These are phyloP conservation scores for Odontesthes bonariensis DNA, from an alignment of 2,113 vertebrate genomes.

Conservation along the genomic window DNA sequence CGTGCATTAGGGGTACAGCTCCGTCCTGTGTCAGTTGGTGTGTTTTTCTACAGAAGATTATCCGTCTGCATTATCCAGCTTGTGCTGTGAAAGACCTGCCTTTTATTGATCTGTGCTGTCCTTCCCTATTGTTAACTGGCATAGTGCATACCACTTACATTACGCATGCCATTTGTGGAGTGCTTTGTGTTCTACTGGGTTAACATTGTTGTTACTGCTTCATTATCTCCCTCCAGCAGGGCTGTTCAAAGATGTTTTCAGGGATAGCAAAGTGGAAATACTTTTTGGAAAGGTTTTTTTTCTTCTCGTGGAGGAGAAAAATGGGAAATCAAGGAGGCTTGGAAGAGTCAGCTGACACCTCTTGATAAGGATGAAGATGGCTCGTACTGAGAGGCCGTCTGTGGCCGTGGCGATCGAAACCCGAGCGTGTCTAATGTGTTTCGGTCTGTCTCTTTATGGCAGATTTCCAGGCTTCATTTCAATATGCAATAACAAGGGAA, in stretches of 20 bases:
- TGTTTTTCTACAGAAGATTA: no score
- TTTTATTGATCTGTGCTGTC: constrained; percentile 19
- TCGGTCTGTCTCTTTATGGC: constrained; percentile 40
- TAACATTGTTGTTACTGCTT: background rate
- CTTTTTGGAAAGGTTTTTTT: background rate
- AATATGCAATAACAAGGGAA: constrained; percentile 28
- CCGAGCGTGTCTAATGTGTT: constrained; percentile 57
- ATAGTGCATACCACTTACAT: constrained; percentile 1
- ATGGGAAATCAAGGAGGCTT: background rate
- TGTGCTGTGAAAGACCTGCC: background rate
- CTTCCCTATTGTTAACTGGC: constrained; percentile 36
- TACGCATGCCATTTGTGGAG: constrained; percentile 15
- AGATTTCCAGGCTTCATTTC: constrained; percentile 61
- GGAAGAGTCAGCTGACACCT: background rate
- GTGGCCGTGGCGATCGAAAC: constrained; percentile 31
- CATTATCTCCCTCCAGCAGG: background rate
- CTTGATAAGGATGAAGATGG: constrained; percentile 16
- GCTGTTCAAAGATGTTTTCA: background rate
- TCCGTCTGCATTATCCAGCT: no score
- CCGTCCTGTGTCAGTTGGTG: no score
- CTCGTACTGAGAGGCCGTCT: constrained; percentile 48
- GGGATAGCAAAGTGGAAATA: background rate
- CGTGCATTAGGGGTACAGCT: no score
- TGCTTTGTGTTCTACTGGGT: background rate
- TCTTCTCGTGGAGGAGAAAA: constrained; percentile 1